These are phyloP conservation scores for Bos javanicus DNA, from an alignment of 2,113 vertebrate genomes.

Conservation along the genomic window DNA sequence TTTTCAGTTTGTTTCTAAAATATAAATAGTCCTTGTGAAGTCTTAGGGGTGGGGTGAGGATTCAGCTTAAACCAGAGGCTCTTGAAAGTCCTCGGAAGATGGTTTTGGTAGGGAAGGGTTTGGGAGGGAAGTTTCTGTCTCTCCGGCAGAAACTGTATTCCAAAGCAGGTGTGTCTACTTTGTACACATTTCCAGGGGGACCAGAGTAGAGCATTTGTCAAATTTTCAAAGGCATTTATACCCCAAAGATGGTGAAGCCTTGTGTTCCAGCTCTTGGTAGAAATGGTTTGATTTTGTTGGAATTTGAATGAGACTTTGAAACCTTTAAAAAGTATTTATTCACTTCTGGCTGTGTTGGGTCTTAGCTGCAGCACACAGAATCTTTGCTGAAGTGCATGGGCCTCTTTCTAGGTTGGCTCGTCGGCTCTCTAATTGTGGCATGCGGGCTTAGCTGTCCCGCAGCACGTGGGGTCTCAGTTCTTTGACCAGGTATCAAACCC, in stretches of 20 bases:
- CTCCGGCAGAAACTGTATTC: not conserved
- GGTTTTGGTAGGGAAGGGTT: not conserved
- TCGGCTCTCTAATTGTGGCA: not conserved
- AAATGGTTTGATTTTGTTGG: not conserved
- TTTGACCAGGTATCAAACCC: not conserved
- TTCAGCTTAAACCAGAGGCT: not conserved
- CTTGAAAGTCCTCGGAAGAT: not conserved
- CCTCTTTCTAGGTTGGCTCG: not conserved
- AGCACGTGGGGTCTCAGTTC: not conserved
- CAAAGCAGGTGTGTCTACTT: not conserved
- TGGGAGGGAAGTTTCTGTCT: not conserved
- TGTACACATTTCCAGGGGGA: not conserved
- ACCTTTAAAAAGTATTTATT: not conserved
- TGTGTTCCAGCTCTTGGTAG: not conserved
- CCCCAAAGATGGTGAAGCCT: not conserved
- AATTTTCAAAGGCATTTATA: not conserved
- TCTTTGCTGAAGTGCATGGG: not conserved
- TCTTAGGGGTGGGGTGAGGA: not conserved
- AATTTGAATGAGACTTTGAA: not conserved
- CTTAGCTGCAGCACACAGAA: not conserved
- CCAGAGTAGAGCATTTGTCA: not conserved
- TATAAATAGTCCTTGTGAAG: not conserved
- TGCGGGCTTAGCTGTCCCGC: rapidly evolving
- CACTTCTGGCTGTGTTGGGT: not conserved
- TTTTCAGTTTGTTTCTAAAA: not conserved